Conservation (phyloP, 2,888 invertebrate genomes). For the Dyspetes luteomarginatus region DNA sequence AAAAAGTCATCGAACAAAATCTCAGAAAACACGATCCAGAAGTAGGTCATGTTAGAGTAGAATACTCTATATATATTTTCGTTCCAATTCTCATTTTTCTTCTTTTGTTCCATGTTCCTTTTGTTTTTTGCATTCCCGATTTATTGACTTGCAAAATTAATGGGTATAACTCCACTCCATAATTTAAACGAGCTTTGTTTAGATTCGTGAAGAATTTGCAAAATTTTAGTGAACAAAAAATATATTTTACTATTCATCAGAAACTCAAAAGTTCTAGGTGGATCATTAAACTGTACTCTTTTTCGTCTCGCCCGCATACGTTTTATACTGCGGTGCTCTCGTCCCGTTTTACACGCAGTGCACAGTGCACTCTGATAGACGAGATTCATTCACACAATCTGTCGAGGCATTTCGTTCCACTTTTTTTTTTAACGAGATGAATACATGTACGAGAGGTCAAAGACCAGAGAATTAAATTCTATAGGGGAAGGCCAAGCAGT, state of each 20-base stretch:
- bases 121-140: no score
- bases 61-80: no score
- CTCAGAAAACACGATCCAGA: no score
- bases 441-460: neutral
- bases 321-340: neutral
- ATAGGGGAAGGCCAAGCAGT: no score
- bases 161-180: no score
- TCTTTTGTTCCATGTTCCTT: no score
- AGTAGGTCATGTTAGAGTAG: no score
- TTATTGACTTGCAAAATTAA: no score
- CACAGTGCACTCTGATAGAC: neutral
- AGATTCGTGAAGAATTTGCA: neutral
- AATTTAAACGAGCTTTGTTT: no score
- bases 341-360: neutral
- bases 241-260: neutral
- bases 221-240: neutral
- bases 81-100: no score
- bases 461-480: neutral
- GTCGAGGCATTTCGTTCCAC: neutral
- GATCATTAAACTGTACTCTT: neutral
- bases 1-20: no score
- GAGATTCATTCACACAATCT: conserved; percentile 7
- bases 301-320: neutral
- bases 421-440: conserved; percentile 7
- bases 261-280: neutral